Conservation (phyloP, 2,888 invertebrate genomes). For the Orthosia incerta region DNA sequence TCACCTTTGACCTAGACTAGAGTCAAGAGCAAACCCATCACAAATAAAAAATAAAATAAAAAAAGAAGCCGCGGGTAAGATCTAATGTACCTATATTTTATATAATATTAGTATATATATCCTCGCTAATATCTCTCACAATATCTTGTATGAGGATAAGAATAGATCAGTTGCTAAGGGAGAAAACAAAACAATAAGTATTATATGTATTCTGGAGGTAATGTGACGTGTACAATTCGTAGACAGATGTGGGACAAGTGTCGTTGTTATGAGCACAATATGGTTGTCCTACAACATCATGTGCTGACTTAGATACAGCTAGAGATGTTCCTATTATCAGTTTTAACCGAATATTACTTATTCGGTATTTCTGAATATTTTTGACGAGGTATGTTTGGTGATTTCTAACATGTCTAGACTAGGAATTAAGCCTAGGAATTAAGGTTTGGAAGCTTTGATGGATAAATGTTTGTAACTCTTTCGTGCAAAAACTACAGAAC, state of each 20-base stretch:
- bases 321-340: conserved; percentile 71
- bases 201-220: conserved; percentile 27
- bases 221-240: conserved; percentile 47
- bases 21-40: too few relatives aligned
- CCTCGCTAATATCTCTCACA: neutral
- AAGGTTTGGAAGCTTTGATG: too few relatives aligned
- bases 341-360: conserved; percentile 41
- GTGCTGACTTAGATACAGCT: conserved; percentile 64
- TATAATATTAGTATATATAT: too few relatives aligned
- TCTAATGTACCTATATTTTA: too few relatives aligned
- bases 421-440: neutral
- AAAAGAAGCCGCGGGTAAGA: too few relatives aligned
- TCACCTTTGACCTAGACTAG: too few relatives aligned
- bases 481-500: too few relatives aligned
- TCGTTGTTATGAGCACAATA: conserved; percentile 42
- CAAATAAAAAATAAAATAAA: too few relatives aligned
- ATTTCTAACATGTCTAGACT: neutral
- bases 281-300: conserved; percentile 54
- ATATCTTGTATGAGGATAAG: neutral
- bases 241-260: conserved; percentile 46
- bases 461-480: too few relatives aligned
- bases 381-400: neutral
- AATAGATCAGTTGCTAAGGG: neutral
- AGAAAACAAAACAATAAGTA: neutral
- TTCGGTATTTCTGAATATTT: neutral